Evolutionary conservation across 2,113 vertebrate species (phyloP), one percentile per base, ranked within the genome.

Genomic region (Ochotona princeps): DNA sequence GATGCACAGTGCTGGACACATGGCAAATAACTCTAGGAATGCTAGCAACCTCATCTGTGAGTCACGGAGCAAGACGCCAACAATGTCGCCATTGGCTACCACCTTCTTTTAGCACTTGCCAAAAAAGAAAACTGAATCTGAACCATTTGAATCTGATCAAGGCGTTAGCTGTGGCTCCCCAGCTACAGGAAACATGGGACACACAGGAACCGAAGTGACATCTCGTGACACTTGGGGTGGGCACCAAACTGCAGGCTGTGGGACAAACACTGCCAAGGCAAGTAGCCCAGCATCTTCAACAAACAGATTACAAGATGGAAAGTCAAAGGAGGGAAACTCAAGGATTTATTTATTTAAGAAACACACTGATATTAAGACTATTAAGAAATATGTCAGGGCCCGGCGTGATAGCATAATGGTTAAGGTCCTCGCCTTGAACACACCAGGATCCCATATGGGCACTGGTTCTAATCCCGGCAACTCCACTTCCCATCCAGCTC

Each of bases 81-180:
- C 49, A 79, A 85, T 1, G 12, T 60, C 35, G 51, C 61, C 69
- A 49, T 20, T 81, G 44, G 51, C 32, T 15, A 57, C 54, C 10
- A 35, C 61, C n/a, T 73, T 91, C 49, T 88, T 94, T 81, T 76
- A 49, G 35, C 49, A 69, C 90, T 90, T 92, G 88, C 72, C 92
- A 89, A 82, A 90, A 84, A 95, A 91, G 94, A 87, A 94, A 93
- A 80, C 30, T 5, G 54, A 93, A 75, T 87, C 87, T 96, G 91
- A 83, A 94, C 95, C 76, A 75, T 87, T 83, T 96, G 91, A 83
- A 94, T 95, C 76, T 91, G 89, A 87, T 84, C 66, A 69, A 93
- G 76, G 17, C 73, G 93, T 79, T 63, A 79, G n/a, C 57, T 91
- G 32, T 61, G 92, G 75, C n/a, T 69, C 51, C 79, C n/a, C 44